Conservation (phyloP, 1,140 invertebrate species). For the Pseudoatta argentina region DNA sequence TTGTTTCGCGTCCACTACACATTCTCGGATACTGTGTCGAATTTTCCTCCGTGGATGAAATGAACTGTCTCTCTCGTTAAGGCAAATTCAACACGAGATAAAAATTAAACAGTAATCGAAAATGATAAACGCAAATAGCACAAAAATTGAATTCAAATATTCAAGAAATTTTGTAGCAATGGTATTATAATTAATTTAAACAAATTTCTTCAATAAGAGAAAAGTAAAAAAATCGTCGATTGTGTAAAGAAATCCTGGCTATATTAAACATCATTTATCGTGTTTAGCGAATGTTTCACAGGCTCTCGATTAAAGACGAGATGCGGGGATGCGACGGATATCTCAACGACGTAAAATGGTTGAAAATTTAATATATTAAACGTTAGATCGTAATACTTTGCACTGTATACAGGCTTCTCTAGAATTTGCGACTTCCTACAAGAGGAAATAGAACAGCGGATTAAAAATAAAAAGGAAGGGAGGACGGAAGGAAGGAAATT, state of each 20-base stretch:
- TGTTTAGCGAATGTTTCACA: neutral
- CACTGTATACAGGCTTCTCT: neutral
- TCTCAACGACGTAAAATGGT: neutral
- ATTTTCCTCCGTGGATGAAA: conserved; percentile 27
- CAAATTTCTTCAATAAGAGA: neutral
- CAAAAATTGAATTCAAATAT: conserved; percentile 39
- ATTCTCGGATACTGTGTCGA: conserved; percentile 21
- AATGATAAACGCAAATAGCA: neutral
- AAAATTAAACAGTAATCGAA: neutral
- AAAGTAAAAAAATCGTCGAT: neutral
- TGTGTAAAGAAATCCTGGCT: neutral
- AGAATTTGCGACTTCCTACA: neutral
- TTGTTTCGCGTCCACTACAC: conserved; percentile 28
- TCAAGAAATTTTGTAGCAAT: neutral
- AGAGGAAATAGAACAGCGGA: neutral
- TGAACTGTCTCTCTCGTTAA: neutral
- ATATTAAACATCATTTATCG: too few relatives aligned
- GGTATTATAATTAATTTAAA: neutral
- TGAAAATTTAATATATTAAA: conserved; percentile 13
- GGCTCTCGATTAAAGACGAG: neutral
- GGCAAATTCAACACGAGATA: neutral
- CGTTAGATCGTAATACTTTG: conserved; percentile 13
- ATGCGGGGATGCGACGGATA: neutral
- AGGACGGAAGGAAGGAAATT: neutral
- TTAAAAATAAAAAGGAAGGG: neutral